Base-by-base conservation (phyloP, 2,888 invertebrate species). In the Cosmorhoe ocellata region DNA sequence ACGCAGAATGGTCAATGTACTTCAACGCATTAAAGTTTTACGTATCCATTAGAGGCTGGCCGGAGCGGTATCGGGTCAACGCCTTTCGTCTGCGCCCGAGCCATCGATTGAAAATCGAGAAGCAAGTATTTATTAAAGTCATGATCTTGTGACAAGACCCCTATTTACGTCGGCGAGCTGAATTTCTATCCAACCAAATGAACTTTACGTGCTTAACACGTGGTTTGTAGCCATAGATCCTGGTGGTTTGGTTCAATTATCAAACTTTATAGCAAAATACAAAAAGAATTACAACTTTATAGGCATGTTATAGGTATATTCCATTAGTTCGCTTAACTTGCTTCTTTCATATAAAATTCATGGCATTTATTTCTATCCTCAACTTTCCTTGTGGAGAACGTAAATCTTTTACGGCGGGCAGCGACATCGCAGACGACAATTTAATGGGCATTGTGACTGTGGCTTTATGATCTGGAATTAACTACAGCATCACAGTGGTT, bases 1-100 rank as follows among this genome's bases (percentile, higher is more conserved):
- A 45, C 51, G 49, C 59, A 56, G 46, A 65, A 51, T 57, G 64
- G 63, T 63, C 59, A 63, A 55, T 53, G 42, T 60, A 55, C 52
- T 58, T 51, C 33, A 22, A 41, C 61, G 54, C 73, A 74, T 79
- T 76, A 77, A 80, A 76, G 65, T 79, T 77, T 79, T 71, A 79
- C 69, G 71, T 65, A 63, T 67, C 71, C 71, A 78, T 80, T 80
- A 75, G 66, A 18, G 18, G 18, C 18, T 18, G 18, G 55, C 66
- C 51, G 27, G 41, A 26, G 63, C 76, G 69, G 71, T 72, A 75
- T 69, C 75, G 66, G 44, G 32, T 52, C 55, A 53, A 43, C 37
- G 42, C 51, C 46, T 52, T 37, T 48, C 46, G 48, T 37, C 48
- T 12, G 41, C 38, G 12, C 32, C 32, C 13, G 26, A 3, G 34